Conservation (phyloP, 2,113 vertebrate species). For the Clarias batrachus region DNA sequence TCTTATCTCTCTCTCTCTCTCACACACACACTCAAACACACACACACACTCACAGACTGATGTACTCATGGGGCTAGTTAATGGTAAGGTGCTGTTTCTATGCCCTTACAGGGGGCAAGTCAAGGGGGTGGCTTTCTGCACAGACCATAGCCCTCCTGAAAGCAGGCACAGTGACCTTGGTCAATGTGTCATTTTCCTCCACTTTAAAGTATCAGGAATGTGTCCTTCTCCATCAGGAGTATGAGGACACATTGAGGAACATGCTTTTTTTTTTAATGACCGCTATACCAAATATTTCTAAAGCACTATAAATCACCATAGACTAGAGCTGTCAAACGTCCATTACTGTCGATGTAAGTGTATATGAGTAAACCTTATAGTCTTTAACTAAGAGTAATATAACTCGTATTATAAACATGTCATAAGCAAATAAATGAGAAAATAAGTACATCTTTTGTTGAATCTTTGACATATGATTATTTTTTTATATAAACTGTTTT, state of each 20-base stretch:
- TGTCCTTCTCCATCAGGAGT: neutral
- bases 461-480: neutral
- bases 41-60: slow-evolving; percentile 13
- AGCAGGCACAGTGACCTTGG: slow-evolving; percentile 41
- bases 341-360: neutral
- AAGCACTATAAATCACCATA: neutral
- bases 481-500: neutral
- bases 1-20: neutral
- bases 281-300: neutral
- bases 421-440: neutral
- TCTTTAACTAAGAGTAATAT: neutral
- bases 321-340: neutral
- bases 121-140: slow-evolving; percentile 47
- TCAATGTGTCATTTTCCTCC: slow-evolving; percentile 39
- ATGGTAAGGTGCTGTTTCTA: slow-evolving; percentile 58
- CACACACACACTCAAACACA: too few species aligned
- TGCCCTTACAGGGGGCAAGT: neutral
- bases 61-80: slow-evolving; percentile 38
- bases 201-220: neutral
- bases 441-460: neutral
- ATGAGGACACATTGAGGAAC: neutral
- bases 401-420: neutral
- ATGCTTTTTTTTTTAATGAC: neutral
- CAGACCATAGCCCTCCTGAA: slow-evolving; percentile 39
- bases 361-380: neutral